Percentiles rank a stretch among this genome's conserved stretches.
phyloP scores from a whole-genome alignment of 2,888 invertebrate species.

The Kryphioiulus occultus region DNA sequence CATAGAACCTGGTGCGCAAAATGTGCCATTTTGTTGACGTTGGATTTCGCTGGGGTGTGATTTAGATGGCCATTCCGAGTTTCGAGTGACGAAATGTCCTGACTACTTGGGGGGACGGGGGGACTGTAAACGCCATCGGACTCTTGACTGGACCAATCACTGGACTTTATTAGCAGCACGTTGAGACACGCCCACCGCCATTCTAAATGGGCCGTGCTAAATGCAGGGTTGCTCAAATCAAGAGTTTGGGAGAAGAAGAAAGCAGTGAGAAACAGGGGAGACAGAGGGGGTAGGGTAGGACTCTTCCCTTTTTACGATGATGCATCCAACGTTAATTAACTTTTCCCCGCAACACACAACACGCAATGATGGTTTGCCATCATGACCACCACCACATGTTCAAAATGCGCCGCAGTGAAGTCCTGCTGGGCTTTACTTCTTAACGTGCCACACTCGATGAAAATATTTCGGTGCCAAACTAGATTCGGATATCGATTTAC shows the following conservation, averaged over 20 bases:
- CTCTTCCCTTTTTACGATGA: slow-evolving; percentile 24
- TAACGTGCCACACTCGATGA: neutral
- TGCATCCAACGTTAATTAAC: slow-evolving; percentile 31
- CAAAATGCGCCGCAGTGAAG: neutral
- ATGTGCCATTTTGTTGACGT: too few relatives aligned
- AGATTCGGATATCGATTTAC: slow-evolving; percentile 17
- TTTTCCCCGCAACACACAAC: slow-evolving; percentile 11
- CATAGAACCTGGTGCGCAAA: too few relatives aligned
- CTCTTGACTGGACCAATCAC: neutral
- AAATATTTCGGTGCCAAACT: neutral
- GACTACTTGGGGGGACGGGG: neutral
- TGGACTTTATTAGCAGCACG: neutral
- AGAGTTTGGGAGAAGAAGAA: slow-evolving; percentile 8
- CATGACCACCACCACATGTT: slow-evolving; percentile 25
- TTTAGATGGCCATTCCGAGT: neutral
- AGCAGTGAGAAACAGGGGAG: neutral
- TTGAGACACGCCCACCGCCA: slow-evolving; percentile 12
- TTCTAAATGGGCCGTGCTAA: neutral
- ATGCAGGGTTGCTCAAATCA: neutral
- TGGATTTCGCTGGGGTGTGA: neutral
- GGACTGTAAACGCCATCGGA: neutral
- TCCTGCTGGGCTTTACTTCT: neutral
- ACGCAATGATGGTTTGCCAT: slow-evolving; percentile 30
- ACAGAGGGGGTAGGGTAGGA: neutral
- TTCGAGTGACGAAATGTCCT: neutral